A percentile compares a stretch with the other conserved stretches of the same genome.
Evolutionary conservation across 1,140 invertebrate species (phyloP).

Genomic region (Macrosteles quadrilineatus): DNA sequence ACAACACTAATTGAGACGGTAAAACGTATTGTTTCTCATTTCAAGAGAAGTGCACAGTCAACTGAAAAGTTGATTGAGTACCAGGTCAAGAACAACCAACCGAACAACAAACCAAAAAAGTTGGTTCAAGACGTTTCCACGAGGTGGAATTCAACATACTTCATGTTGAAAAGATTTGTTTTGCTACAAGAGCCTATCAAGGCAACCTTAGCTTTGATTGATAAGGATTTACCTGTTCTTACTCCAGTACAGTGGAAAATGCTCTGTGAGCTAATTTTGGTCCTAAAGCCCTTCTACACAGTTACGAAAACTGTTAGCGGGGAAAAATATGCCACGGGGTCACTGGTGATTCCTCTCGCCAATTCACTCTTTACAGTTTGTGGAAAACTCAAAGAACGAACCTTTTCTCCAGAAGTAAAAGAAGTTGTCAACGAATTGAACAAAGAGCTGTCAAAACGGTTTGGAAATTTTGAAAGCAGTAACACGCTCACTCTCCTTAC

Average conservation of each 20-base stretch:
- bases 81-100: neutral
- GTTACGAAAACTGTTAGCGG: conserved; percentile 24
- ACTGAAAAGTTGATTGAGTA: neutral
- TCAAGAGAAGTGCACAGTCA: neutral
- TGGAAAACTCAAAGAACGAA: neutral
- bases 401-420: neutral
- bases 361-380: neutral
- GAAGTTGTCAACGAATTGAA: neutral
- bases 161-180: neutral
- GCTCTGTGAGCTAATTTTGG: neutral
- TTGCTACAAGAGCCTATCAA: neutral
- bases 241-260: conserved; percentile 11
- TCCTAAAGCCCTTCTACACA: conserved; percentile 28
- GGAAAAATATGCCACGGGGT: conserved; percentile 26
- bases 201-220: conserved; percentile 33
- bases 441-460: neutral
- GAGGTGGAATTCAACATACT: conserved; percentile 30
- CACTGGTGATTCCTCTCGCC: conserved; percentile 19
- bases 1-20: conserved; percentile 16
- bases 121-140: conserved; percentile 30
- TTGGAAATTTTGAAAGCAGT: conserved; percentile 24
- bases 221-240: conserved; percentile 17
- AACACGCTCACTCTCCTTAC: neutral
- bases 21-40: neutral
- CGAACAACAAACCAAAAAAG: neutral